Conservation (phyloP, 2,797 vertebrate species). For the Sebastes paucispinis region DNA sequence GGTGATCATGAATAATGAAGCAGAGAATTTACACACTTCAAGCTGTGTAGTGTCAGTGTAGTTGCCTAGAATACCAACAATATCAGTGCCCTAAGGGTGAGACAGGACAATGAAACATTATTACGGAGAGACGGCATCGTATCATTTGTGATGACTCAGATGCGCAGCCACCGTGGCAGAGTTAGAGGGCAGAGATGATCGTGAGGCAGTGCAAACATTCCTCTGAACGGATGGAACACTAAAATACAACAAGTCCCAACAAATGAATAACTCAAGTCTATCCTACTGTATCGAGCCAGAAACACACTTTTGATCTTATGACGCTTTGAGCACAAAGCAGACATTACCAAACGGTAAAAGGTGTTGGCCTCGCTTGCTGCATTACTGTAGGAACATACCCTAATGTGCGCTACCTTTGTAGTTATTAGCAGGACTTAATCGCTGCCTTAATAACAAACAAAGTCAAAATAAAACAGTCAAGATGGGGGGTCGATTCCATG, state of each 20-base stretch:
- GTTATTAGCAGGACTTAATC: conserved; percentile 11
- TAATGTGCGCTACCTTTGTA: not conserved
- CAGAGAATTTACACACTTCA: conserved; percentile 31
- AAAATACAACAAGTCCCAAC: conserved; percentile 43
- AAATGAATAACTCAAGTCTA: conserved; percentile 30
- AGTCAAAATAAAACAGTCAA: conserved; percentile 24
- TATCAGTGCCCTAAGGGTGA: conserved; percentile 32
- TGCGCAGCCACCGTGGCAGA: conserved; percentile 56
- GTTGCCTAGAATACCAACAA: conserved; percentile 37
- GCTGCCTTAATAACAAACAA: conserved; percentile 10
- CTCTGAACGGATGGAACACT: conserved; percentile 34
- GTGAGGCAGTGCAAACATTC: conserved; percentile 46
- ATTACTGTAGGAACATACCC: not conserved
- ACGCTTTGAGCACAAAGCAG: conserved; percentile 15
- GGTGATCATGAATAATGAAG: conserved; percentile 51
- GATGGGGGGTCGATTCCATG: conserved; percentile 37
- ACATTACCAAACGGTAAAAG: conserved; percentile 6
- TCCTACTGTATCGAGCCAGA: not conserved
- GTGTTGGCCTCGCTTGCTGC: not conserved
- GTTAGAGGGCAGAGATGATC: conserved; percentile 67
- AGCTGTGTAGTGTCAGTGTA: conserved; percentile 11
- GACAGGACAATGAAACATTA: conserved; percentile 48
- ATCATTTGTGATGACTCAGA: conserved; percentile 74
- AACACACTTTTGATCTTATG: conserved; percentile 12
- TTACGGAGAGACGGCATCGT: conserved; percentile 21